These are phyloP conservation scores for Candoia aspera DNA, from an alignment of 2,113 vertebrate species.

Conservation along the genomic window DNA sequence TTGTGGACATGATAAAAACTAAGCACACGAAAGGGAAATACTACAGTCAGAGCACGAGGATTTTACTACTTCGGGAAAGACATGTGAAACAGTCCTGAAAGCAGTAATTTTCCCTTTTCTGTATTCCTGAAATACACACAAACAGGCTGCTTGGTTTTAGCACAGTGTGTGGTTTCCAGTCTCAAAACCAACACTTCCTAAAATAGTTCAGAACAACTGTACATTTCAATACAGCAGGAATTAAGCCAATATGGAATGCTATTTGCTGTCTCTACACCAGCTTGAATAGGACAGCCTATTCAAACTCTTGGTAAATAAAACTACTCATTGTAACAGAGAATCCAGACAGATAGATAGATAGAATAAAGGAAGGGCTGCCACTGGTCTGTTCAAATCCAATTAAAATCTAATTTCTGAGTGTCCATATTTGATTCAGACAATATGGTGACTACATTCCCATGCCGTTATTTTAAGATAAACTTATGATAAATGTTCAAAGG, in stretches of 20 bases:
- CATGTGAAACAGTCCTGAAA: background rate
- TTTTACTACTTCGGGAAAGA: background rate
- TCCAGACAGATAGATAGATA: background rate
- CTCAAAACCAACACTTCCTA: conserved; percentile 5
- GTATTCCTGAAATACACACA: conserved; percentile 1
- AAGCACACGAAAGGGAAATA: background rate
- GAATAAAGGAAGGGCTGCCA: background rate
- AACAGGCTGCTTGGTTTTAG: background rate
- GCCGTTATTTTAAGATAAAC: background rate
- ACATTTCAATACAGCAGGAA: background rate
- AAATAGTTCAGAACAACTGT: background rate
- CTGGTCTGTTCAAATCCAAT: background rate
- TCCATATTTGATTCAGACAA: background rate
- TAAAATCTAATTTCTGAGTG: background rate
- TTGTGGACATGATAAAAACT: background rate
- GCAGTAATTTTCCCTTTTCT: background rate
- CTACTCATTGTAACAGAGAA: background rate
- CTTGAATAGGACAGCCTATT: background rate
- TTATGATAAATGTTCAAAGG: background rate
- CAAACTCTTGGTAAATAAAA: conserved; percentile 13
- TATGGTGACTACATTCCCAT: background rate
- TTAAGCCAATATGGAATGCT: background rate
- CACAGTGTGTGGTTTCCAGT: background rate
- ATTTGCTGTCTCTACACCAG: background rate
- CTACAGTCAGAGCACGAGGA: background rate